phyloP scores from a whole-genome alignment of 2,888 invertebrate species.

The Halictus quadricinctus region DNA sequence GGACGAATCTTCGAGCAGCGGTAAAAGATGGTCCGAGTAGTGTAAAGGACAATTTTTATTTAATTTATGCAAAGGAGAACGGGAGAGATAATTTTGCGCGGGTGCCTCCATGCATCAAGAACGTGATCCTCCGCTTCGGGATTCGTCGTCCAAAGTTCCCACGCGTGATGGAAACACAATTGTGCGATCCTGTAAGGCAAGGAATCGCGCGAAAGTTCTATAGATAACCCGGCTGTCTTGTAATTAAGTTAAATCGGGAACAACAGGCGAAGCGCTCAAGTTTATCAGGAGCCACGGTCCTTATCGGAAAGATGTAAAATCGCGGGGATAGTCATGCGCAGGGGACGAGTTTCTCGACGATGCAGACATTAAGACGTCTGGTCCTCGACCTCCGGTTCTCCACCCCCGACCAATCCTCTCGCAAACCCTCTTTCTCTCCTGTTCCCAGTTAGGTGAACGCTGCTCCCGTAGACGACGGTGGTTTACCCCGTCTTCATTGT shows the following conservation, averaged over 20 bases:
- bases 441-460: conserved; percentile 31
- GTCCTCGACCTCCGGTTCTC: conserved; percentile 77
- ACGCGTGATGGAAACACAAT: too few relatives aligned
- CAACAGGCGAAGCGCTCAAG: conserved; percentile 36
- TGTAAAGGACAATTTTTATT: too few relatives aligned
- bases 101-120: too few relatives aligned
- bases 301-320: conserved; percentile 67
- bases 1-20: not conserved
- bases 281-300: conserved; percentile 57
- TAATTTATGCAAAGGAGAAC: too few relatives aligned
- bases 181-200: not conserved
- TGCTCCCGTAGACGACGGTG: conserved; percentile 60
- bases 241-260: conserved; percentile 30
- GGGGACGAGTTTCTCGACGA: conserved; percentile 70
- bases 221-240: not conserved
- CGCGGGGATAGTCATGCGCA: conserved; percentile 65
- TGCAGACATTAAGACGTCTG: conserved; percentile 81
- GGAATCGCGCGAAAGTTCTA: not conserved
- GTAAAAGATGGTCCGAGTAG: too few relatives aligned
- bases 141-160: not conserved
- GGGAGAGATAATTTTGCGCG: too few relatives aligned
- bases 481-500: conserved; percentile 75
- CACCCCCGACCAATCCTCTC: conserved; percentile 40
- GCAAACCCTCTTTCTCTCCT: conserved; percentile 33
- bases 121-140: not conserved